Conservation (phyloP, 2,888 invertebrate genomes). For the Erebia palarica region DNA sequence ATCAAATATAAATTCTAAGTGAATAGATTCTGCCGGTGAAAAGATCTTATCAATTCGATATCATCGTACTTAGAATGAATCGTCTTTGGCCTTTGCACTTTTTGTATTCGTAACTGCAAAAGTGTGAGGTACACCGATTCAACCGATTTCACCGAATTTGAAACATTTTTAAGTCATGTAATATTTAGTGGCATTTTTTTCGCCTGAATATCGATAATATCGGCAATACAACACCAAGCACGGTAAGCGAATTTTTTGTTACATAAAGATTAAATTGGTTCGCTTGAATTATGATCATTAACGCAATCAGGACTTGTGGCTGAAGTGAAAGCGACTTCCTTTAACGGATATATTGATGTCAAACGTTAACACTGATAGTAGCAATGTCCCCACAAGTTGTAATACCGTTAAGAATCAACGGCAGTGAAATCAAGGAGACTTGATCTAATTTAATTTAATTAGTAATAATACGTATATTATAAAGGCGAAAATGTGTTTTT, state of each 20-base stretch:
- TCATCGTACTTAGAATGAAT: too few relatives aligned
- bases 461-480: neutral
- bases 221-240: neutral
- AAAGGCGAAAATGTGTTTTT: too few relatives aligned
- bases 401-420: too few relatives aligned
- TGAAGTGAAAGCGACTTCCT: conserved; percentile 46
- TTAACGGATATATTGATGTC: conserved; percentile 45
- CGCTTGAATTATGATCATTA: conserved; percentile 17
- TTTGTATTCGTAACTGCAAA: too few relatives aligned
- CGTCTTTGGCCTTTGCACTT: too few relatives aligned
- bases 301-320: conserved; percentile 26
- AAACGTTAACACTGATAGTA: conserved; percentile 21
- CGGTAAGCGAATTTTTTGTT: neutral
- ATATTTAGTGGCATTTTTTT: neutral
- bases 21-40: too few relatives aligned
- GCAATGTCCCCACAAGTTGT: neutral
- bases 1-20: too few relatives aligned
- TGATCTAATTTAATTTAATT: neutral
- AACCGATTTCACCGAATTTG: neutral
- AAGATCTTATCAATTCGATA: too few relatives aligned
- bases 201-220: conserved; percentile 1
- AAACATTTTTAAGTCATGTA: neutral
- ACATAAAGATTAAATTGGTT: conserved; percentile 8
- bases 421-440: neutral
- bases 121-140: too few relatives aligned